These are phyloP conservation scores for Standfussiana lucernea DNA, from an alignment of 2,888 invertebrate genomes.

Conservation along the genomic window DNA sequence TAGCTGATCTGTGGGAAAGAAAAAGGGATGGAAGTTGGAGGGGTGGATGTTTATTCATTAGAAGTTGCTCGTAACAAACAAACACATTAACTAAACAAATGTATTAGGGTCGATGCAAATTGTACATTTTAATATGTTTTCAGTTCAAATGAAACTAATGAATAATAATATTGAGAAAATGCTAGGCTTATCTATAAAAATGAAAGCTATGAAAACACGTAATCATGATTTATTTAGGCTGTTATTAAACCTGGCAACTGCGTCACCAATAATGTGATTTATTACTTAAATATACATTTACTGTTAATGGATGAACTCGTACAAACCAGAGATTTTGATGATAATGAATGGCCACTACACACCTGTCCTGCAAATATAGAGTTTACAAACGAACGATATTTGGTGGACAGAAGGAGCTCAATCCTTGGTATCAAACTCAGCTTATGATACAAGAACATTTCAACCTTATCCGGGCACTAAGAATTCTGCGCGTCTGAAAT, in stretches of 20 bases:
- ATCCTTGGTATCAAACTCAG: neutral
- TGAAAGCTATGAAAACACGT: constrained; percentile 24
- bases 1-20: no score
- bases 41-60: constrained; percentile 13
- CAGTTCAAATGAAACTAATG: neutral
- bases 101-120: constrained; percentile 7
- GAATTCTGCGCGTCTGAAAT: neutral
- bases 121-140: constrained; percentile 19
- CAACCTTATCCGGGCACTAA: neutral
- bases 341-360: constrained; percentile 2
- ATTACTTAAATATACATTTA: constrained; percentile 23
- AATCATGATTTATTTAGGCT: constrained; percentile 35
- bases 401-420: neutral
- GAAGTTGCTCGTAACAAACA: constrained; percentile 40
- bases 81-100: constrained; percentile 29
- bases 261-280: constrained; percentile 38
- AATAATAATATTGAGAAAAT: neutral
- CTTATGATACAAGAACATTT: neutral
- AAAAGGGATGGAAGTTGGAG: no score
- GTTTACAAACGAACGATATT: neutral
- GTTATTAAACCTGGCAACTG: constrained; percentile 45
- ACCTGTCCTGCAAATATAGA: neutral
- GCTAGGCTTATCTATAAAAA: constrained; percentile 6
- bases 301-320: constrained; percentile 10
- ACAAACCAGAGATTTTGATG: constrained; percentile 2